phyloP scores from a whole-genome alignment of 2,888 invertebrate species.

The Netelia inedita region DNA sequence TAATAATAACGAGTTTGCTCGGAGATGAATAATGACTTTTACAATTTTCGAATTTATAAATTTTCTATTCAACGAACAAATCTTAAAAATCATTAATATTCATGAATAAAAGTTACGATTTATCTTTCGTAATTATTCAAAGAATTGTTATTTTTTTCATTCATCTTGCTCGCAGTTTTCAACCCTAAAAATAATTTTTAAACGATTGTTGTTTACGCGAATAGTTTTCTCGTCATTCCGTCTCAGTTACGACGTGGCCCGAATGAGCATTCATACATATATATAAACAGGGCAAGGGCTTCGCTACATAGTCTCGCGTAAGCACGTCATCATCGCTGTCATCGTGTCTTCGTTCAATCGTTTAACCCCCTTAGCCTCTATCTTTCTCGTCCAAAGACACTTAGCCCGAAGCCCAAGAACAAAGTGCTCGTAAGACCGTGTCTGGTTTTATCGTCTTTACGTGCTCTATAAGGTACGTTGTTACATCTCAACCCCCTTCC shows the following conservation, averaged over 20 bases:
- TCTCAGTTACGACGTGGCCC: background rate
- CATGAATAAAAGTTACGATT: background rate
- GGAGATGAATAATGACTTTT: too few relatives aligned
- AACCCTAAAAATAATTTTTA: background rate
- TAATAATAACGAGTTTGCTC: background rate
- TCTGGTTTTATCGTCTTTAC: constrained; percentile 60
- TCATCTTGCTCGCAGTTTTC: background rate
- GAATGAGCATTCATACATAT: background rate
- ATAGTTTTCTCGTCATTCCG: background rate
- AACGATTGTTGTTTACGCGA: background rate
- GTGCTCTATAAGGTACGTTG: constrained; percentile 41
- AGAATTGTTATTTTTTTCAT: background rate
- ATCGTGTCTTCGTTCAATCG: constrained; percentile 59
- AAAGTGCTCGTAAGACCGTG: constrained; percentile 60
- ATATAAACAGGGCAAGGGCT: background rate
- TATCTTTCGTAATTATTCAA: background rate
- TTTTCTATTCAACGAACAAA: background rate
- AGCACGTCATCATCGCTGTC: constrained; percentile 50
- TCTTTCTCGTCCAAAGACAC: constrained; percentile 49
- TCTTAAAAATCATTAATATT: background rate
- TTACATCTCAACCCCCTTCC: constrained; percentile 28
- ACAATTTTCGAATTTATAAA: background rate
- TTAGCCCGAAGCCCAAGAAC: constrained; percentile 55
- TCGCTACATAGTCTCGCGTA: constrained; percentile 15
- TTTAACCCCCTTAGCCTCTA: constrained; percentile 38